Conservation (phyloP, 2,888 invertebrate genomes). For the Pterostichus madidus region DNA sequence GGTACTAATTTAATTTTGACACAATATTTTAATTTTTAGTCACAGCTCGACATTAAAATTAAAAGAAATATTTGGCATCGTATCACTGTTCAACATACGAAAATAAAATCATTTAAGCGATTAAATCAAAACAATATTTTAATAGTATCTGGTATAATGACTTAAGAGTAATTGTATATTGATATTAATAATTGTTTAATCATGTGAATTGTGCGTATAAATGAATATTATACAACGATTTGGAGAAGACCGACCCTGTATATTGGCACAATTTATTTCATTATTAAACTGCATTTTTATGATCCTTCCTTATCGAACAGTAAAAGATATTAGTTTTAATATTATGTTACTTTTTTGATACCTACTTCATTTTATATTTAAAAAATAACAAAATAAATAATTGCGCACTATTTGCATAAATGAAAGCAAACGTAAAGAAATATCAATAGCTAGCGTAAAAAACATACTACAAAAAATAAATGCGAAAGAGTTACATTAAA, state of each 20-base stretch:
- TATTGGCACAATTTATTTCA: background rate
- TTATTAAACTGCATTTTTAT: background rate
- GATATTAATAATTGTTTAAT: background rate
- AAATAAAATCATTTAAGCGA: background rate
- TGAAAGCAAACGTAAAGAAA: background rate
- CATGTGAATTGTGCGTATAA: background rate
- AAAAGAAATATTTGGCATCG: background rate
- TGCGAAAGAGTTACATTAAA: slow-evolving; percentile 26
- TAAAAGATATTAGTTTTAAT: background rate
- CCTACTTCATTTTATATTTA: background rate
- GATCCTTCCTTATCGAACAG: background rate
- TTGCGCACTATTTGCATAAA: background rate
- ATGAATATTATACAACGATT: background rate
- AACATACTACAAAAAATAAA: slow-evolving; percentile 32
- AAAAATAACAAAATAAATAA: background rate
- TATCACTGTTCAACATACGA: background rate
- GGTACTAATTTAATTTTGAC: too few relatives aligned
- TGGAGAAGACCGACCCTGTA: background rate
- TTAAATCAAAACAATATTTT: background rate
- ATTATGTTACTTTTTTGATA: background rate
- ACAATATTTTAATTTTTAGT: background rate
- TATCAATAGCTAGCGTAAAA: background rate
- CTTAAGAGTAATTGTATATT: background rate
- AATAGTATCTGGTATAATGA: too few relatives aligned
- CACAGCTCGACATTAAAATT: background rate